Percentiles rank a stretch among this genome's conserved stretches.
Conservation (phyloP, 2,113 vertebrate species). For the Oceanodroma tethys region DNA sequence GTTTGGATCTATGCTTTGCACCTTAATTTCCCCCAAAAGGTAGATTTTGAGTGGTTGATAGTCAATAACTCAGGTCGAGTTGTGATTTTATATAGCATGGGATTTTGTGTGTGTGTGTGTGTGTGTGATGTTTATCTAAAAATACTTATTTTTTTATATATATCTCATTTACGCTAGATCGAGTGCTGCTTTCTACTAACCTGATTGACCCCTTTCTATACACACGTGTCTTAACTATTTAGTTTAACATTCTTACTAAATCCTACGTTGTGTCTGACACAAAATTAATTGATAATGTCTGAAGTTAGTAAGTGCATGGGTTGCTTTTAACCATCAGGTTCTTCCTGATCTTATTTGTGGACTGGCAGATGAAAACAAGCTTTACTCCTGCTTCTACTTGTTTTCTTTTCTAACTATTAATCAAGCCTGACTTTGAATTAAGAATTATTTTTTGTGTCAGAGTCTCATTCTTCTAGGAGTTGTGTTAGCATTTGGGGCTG, state of each 20-base stretch:
- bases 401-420: neutral
- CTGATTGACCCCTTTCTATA: neutral
- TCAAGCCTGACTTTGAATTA: neutral
- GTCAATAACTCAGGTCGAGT: neutral
- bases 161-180: neutral
- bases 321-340: neutral
- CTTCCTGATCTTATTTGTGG: neutral
- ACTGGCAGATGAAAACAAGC: neutral
- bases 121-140: no score
- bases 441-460: neutral
- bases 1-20: neutral
- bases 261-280: neutral
- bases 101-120: no score
- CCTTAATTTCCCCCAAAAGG: neutral
- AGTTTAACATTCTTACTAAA: neutral
- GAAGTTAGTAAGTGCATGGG: no score
- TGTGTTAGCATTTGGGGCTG: neutral
- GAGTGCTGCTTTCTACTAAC: neutral
- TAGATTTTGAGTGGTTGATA: neutral
- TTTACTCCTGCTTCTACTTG: neutral
- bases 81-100: neutral
- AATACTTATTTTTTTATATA: neutral
- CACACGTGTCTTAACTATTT: fast-evolving
- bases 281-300: neutral
- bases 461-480: neutral